Percentiles rank a stretch among this genome's conserved stretches.
Evolutionary conservation across 2,797 vertebrate species (phyloP).

Genomic region (Muscicapa striata): DNA sequence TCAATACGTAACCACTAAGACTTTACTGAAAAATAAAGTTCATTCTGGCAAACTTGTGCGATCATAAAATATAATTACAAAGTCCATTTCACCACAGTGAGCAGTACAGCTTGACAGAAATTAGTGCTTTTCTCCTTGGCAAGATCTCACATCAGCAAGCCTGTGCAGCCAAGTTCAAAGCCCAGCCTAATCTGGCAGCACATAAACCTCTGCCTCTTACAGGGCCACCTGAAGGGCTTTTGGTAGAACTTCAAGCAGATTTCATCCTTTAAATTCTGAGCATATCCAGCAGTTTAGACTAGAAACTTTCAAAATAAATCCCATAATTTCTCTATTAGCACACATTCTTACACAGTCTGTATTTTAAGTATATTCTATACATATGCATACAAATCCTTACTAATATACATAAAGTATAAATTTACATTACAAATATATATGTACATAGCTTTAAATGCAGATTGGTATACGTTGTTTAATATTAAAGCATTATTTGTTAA

Average conservation of each 20-base stretch:
- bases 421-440: not conserved
- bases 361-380: not conserved
- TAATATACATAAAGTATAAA: not conserved
- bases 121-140: not conserved
- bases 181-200: not conserved
- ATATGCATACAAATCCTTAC: not conserved
- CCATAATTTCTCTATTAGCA: not conserved
- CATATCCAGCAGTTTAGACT: not conserved
- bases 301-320: not conserved
- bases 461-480: not conserved
- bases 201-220: not conserved
- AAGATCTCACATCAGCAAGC: rapidly evolving
- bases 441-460: not conserved
- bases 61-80: not conserved
- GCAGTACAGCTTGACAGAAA: not conserved
- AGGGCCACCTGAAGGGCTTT: not conserved
- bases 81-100: not conserved
- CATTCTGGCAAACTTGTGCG: not conserved
- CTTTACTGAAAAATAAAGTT: not conserved
- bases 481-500: not conserved
- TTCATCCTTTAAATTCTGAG: not conserved
- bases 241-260: not conserved
- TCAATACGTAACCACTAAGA: not conserved
- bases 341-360: not conserved
- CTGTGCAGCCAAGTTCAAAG: not conserved